These are phyloP conservation scores for Gasterosteus aculeatus DNA, from an alignment of 2,113 vertebrate genomes.

Conservation along the genomic window DNA sequence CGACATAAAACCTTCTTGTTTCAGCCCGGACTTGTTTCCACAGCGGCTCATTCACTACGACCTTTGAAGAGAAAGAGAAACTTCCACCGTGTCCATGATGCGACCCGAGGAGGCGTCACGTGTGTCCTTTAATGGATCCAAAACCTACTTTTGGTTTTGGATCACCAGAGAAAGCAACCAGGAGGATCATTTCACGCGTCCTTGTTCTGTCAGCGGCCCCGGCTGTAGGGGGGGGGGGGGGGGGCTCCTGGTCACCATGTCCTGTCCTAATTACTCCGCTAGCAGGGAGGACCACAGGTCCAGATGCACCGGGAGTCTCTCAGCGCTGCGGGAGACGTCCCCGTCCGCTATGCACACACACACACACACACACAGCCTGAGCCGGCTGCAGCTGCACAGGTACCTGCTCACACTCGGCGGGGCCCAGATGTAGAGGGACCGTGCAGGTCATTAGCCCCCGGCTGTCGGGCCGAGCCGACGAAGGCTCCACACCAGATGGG, in stretches of 20 bases:
- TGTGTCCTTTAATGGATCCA: constrained; percentile 67
- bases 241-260: constrained; percentile 64
- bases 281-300: constrained; percentile 58
- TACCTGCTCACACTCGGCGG: background rate
- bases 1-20: too few relatives aligned
- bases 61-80: background rate
- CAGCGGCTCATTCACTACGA: background rate
- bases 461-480: constrained; percentile 60
- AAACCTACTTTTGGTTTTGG: constrained; percentile 51
- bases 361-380: constrained; percentile 11
- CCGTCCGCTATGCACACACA: background rate
- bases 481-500: constrained; percentile 59
- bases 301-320: constrained; percentile 58
- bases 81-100: constrained; percentile 26
- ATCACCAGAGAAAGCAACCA: constrained; percentile 58
- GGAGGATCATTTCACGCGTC: constrained; percentile 71
- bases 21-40: too few relatives aligned
- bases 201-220: constrained; percentile 75
- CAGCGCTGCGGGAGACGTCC: constrained; percentile 40
- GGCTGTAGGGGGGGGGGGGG: constrained; percentile 37
- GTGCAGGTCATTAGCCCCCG: constrained; percentile 72
- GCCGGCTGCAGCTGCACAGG: background rate
- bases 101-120: constrained; percentile 54
- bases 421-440: constrained; percentile 63
- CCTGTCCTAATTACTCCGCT: constrained; percentile 72